These are phyloP conservation scores for Galbula dea DNA, from an alignment of 2,113 vertebrate species.

Conservation along the genomic window DNA sequence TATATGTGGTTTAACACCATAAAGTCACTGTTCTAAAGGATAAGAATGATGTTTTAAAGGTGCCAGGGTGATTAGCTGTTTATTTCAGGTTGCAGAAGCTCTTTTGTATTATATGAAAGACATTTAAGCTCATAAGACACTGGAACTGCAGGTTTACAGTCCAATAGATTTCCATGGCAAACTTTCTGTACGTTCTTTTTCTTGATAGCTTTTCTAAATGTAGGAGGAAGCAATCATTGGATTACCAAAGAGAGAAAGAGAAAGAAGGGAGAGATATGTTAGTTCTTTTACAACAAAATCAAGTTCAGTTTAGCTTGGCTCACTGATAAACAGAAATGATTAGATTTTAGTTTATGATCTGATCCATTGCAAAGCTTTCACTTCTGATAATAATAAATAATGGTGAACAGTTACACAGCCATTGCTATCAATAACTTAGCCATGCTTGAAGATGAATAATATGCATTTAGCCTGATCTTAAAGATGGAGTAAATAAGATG, in stretches of 20 bases:
- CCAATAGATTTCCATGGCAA: neutral
- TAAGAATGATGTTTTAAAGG: neutral
- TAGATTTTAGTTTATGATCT: slow-evolving; percentile 26
- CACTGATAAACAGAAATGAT: slow-evolving; percentile 29
- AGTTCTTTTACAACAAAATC: slow-evolving; percentile 11
- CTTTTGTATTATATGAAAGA: neutral
- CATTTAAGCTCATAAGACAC: neutral
- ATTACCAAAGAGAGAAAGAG: neutral
- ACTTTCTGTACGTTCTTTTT: neutral
- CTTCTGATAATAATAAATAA: slow-evolving; percentile 53
- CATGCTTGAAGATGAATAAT: slow-evolving; percentile 11
- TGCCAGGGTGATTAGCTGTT: neutral
- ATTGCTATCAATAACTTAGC: slow-evolving; percentile 28
- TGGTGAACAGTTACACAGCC: neutral
- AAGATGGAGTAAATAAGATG: slow-evolving; percentile 38
- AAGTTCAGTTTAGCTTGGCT: slow-evolving; percentile 29
- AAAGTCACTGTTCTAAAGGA: neutral
- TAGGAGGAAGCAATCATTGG: neutral
- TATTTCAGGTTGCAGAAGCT: neutral
- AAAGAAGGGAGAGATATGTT: neutral
- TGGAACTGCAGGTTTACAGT: neutral
- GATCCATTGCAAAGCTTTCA: slow-evolving; percentile 42
- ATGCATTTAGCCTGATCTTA: neutral
- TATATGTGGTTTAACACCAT: neutral
- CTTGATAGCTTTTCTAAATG: neutral